Evolutionary conservation across 1,140 invertebrate genomes (phyloP), one percentile per base, ranked within the genome.

Genomic region (Ostrea denselamellosa): DNA sequence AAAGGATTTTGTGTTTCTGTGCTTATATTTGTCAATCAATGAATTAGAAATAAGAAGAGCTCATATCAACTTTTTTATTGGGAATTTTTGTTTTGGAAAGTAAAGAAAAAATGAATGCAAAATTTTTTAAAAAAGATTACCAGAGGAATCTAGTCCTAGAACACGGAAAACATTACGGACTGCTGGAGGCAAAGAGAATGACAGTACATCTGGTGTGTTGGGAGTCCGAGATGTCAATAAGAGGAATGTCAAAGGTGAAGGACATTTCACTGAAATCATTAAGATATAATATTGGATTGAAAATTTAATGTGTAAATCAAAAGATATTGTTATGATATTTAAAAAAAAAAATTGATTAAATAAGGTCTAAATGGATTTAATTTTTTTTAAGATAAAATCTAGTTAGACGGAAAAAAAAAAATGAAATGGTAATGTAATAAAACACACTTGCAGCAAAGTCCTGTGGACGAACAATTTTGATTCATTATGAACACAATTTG

Each of bases 91-190:
- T 84, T 77, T 44, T 71, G 65, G 34, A 86, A 68, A 71, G 82
- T 65, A 81, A 82, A 85, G 53, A 86, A 83, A 53, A 62, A 83
- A 62, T 85, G 85, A 56, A 54, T 28, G n/a, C 14, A 14, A 9
- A 28, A 44, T 25, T 52, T 3, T 87, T 22, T n/a, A n/a, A n/a
- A 58, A 62, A 19, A 77, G 68, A 14, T 77, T 17, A 34, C 22
- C 8, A 14, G 22, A 77, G 28, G 68, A 77, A 12, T 2, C 8
- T 34, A 77, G 12, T 2, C 25, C 25, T 12, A 77, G 68, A 34
- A 34, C 25, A 10, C 9, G 28, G 68, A 77, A 25, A 34, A 14
- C 28, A 2, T 28, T 77, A 28, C 25, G 14, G 68, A 62, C 17
- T 17, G 56, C 17, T 19, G 19, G 56, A 19, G 68, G 28, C 68